phyloP scores from a whole-genome alignment of 2,113 vertebrate species.

The Jacana jacana region DNA sequence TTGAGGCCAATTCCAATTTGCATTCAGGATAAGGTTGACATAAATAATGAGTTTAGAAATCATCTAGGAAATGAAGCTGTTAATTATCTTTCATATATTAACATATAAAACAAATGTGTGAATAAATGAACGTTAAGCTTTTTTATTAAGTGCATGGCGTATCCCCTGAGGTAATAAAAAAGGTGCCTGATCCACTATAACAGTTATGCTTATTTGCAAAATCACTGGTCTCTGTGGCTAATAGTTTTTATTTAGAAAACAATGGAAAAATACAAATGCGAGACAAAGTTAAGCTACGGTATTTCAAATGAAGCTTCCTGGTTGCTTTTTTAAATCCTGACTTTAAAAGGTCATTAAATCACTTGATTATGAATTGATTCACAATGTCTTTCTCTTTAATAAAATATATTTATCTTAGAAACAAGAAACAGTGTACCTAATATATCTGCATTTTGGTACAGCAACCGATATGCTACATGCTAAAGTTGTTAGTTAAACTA shows the following conservation, averaged over 20 bases:
- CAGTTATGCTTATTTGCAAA: conserved; percentile 1
- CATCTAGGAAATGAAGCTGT: conserved; percentile 9
- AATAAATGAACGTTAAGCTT: conserved; percentile 28
- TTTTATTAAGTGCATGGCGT: neutral
- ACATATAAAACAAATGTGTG: conserved; percentile 25
- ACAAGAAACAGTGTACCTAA: neutral
- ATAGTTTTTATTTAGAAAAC: neutral
- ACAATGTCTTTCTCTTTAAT: neutral
- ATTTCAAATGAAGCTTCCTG: neutral
- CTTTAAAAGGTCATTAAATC: neutral
- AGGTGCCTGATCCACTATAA: neutral
- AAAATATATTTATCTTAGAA: neutral
- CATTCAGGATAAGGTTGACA: neutral
- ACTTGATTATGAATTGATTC: neutral
- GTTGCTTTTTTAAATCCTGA: neutral
- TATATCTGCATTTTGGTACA: neutral
- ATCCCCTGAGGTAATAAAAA: conserved; percentile 11
- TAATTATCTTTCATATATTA: conserved; percentile 39
- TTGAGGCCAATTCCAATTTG: neutral
- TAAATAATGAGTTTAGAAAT: conserved; percentile 25
- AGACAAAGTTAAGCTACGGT: neutral
- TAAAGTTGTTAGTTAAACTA: neutral
- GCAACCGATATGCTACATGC: neutral
- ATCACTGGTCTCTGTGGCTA: neutral
- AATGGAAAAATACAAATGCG: neutral